Conservation (phyloP, 2,797 vertebrate genomes). For the Anguilla pacifica region DNA sequence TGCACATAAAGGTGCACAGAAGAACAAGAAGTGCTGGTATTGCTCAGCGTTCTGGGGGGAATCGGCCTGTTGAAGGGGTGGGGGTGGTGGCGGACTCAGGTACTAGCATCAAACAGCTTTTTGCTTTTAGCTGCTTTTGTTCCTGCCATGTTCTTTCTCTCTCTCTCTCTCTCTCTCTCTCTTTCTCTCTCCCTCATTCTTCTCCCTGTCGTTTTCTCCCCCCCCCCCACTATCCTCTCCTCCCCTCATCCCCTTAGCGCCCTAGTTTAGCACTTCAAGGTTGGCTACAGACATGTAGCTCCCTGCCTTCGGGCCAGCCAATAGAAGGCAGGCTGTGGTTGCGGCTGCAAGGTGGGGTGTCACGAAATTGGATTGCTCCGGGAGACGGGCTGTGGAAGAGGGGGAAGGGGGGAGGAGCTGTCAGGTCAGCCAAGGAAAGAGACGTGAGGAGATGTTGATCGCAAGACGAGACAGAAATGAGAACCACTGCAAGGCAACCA, state of each 20-base stretch:
- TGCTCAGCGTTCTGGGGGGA: not conserved
- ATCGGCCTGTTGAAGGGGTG: not conserved
- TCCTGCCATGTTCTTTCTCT: constrained; percentile 21
- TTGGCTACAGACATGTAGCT: constrained; percentile 76
- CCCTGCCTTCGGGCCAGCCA: constrained; percentile 73
- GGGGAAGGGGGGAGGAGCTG: constrained; percentile 23
- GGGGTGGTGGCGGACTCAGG: not conserved
- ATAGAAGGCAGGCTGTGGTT: constrained; percentile 65
- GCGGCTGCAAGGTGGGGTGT: constrained; percentile 65
- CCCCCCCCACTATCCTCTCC: constrained; percentile 4
- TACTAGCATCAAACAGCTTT: not conserved
- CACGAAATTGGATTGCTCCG: constrained; percentile 44
- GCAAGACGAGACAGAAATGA: constrained; percentile 11
- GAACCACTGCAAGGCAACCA: constrained; percentile 15
- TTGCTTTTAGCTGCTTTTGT: constrained; percentile 15
- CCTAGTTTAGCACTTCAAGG: constrained; percentile 81
- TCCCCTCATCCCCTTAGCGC: constrained; percentile 69
- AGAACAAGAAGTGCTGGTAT: not conserved
- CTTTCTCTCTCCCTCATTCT: constrained; percentile 37
- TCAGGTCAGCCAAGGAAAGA: constrained; percentile 38
- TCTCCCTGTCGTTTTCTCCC: constrained; percentile 58
- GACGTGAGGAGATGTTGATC: constrained; percentile 20
- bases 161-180: constrained; percentile 23
- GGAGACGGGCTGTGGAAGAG: constrained; percentile 42
- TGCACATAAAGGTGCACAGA: not conserved